These are phyloP conservation scores for Musca vetustissima DNA, from an alignment of 1,140 invertebrate genomes.

Conservation along the genomic window DNA sequence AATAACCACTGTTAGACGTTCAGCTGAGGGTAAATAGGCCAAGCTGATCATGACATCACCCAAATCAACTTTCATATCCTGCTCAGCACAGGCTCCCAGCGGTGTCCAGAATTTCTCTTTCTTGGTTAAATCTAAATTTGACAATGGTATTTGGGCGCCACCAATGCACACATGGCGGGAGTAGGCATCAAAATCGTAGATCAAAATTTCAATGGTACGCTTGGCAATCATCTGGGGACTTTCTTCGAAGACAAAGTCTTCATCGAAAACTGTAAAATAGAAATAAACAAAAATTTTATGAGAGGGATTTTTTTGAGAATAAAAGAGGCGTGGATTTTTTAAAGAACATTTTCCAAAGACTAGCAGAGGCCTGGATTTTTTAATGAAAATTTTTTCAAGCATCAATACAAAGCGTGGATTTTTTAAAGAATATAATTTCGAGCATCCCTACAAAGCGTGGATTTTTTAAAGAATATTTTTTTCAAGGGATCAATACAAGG, in stretches of 20 bases:
- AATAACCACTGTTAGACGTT: slow-evolving; percentile 67
- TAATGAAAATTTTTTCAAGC: no score
- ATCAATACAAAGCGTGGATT: no score
- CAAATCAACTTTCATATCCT: slow-evolving; percentile 57
- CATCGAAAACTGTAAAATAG: slow-evolving; percentile 66
- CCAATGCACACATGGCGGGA: slow-evolving; percentile 63
- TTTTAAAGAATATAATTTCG: no score
- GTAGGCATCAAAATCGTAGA: slow-evolving; percentile 71
- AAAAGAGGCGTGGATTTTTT: no score
- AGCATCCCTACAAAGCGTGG: no score
- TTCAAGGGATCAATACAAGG: no score
- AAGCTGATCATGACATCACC: slow-evolving; percentile 71
- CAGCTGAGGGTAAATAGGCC: slow-evolving; percentile 66
- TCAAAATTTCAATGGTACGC: slow-evolving; percentile 59
- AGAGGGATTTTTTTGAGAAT: no score
- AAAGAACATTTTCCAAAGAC: no score
- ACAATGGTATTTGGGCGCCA: slow-evolving; percentile 59
- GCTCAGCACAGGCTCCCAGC: slow-evolving; percentile 54
- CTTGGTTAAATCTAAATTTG: slow-evolving; percentile 56
- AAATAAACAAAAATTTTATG: no score
- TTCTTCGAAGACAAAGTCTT: slow-evolving; percentile 75
- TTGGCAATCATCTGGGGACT: slow-evolving; percentile 62
- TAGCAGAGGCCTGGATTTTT: no score
- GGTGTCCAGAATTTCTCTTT: slow-evolving; percentile 57
- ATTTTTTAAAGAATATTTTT: no score